These are phyloP conservation scores for Mimachlamys varia DNA, from an alignment of 2,888 invertebrate species.

Conservation along the genomic window DNA sequence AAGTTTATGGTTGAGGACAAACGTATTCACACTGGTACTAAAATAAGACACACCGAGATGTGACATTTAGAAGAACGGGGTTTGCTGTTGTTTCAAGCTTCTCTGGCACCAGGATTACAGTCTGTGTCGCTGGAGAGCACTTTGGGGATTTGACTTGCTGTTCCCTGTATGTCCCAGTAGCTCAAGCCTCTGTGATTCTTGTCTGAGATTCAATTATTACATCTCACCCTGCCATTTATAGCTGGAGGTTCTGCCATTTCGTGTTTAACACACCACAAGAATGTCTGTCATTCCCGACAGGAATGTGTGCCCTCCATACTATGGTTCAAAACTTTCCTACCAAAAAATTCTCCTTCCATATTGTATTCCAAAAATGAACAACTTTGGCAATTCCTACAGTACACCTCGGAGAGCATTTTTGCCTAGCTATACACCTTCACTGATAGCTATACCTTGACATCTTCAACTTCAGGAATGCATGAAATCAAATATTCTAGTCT, in stretches of 20 bases:
- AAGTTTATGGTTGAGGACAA: not conserved
- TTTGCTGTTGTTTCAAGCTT: slow-evolving; percentile 26
- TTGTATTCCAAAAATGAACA: too few relatives aligned
- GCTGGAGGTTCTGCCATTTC: not conserved
- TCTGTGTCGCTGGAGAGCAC: slow-evolving; percentile 15
- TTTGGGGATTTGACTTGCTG: slow-evolving; percentile 27
- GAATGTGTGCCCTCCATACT: not conserved
- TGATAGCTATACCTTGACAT: too few relatives aligned
- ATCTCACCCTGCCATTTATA: not conserved
- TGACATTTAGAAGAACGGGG: slow-evolving; percentile 18
- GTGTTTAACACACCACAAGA: not conserved
- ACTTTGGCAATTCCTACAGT: not conserved
- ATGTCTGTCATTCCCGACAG: not conserved
- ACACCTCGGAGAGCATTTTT: not conserved
- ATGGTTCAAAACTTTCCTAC: not conserved
- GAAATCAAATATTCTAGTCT: too few relatives aligned
- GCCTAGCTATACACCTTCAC: too few relatives aligned
- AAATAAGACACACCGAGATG: not conserved
- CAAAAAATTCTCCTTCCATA: too few relatives aligned
- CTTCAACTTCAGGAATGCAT: too few relatives aligned
- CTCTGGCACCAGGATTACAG: slow-evolving; percentile 20
- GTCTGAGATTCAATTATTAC: slow-evolving; percentile 17
- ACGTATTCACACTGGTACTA: not conserved
- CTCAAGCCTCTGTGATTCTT: slow-evolving; percentile 2
- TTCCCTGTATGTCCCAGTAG: not conserved